These are phyloP conservation scores for Oscheius sp. DNA, from an alignment of 2,888 invertebrate genomes.

Conservation along the genomic window DNA sequence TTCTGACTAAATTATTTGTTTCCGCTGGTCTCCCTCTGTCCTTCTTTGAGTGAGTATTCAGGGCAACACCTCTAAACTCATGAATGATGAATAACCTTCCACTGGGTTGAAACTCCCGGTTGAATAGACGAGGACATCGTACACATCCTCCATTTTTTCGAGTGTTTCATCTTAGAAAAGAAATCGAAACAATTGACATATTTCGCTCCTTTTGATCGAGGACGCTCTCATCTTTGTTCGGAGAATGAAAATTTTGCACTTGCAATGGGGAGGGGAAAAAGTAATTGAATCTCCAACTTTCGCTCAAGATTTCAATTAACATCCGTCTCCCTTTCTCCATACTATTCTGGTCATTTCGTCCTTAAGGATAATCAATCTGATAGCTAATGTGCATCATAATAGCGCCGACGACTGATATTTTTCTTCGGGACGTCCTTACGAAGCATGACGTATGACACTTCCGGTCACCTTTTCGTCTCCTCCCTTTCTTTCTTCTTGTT, in stretches of 20 bases:
- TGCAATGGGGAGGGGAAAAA: not conserved
- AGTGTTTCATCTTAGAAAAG: not conserved
- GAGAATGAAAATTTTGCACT: conserved; percentile 4
- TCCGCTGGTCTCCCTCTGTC: not conserved
- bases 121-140: not conserved
- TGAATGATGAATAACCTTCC: conserved; percentile 22
- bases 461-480: conserved; percentile 2
- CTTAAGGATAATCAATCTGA: conserved; percentile 13
- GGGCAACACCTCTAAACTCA: conserved; percentile 11
- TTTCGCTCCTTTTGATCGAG: not conserved
- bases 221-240: no score
- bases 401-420: no score
- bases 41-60: not conserved
- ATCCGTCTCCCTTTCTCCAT: not conserved
- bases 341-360: not conserved
- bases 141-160: not conserved
- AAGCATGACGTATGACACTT: not conserved
- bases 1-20: not conserved
- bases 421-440: not conserved
- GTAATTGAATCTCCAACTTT: conserved; percentile 3
- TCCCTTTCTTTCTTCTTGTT: not conserved
- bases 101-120: conserved; percentile 9
- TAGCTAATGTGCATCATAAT: conserved; percentile 17
- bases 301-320: not conserved
- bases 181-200: conserved; percentile 4